Evolutionary conservation across 1,140 invertebrate species (phyloP), one percentile per base, ranked within the genome.

Genomic region (Meteorus sp.): DNA sequence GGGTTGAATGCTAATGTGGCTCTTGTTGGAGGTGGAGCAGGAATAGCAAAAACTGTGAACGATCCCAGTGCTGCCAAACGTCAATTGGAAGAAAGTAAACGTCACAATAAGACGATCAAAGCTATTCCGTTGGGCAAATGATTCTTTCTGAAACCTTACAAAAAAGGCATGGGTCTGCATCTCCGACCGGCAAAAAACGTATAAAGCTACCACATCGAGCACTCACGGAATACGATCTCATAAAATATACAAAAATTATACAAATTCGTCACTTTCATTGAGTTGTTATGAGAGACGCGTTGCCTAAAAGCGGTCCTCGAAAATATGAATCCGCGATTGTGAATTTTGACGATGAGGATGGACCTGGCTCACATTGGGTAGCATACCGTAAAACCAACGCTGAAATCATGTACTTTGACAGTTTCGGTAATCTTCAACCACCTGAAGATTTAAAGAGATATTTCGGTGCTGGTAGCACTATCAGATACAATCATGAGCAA

Each of bases 211-310:
- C n/a, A n/a, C n/a, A n/a, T n/a, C n/a, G n/a, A n/a, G n/a, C n/a
- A 8, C 39, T 69, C 4, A 68, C 64, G 9, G 56, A 73, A 57
- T 3, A 39, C 1, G 68, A 69, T 60, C 31, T 72, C 19, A 11
- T 59, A 6, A 65, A 65, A 19, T 67, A 62, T 52, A 62, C 61
- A 0, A 63, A 65, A 60, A 37, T 43, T 6, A 41, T 70, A 20
- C 66, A 71, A 56, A 72, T 70, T n/a, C n/a, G n/a, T n/a, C n/a
- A n/a, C n/a, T n/a, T n/a, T n/a, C n/a, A n/a, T n/a, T n/a, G n/a
- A n/a, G n/a, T n/a, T n/a, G n/a, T n/a, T n/a, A n/a, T n/a, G n/a
- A n/a, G n/a, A n/a, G n/a, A n/a, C n/a, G n/a, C n/a, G n/a, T n/a
- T n/a, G n/a, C n/a, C n/a, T n/a, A n/a, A n/a, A n/a, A n/a, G n/a